Evolutionary conservation across 1,140 invertebrate species (phyloP), one percentile per base, ranked within the genome.

Genomic region (Cyclina sinensis): DNA sequence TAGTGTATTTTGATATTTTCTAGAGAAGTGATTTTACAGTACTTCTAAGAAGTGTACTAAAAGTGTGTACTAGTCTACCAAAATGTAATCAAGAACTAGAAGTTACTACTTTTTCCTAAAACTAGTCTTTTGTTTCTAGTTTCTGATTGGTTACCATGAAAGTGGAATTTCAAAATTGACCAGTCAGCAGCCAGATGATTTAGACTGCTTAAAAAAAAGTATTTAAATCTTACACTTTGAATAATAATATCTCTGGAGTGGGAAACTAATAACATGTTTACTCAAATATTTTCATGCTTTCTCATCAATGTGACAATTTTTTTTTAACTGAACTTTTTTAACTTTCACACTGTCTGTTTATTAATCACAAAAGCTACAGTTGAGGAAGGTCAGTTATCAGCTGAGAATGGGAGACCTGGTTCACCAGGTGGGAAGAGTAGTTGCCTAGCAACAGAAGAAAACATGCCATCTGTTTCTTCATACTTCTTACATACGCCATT

Each of bases 401-500:
- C 39, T 7, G 74, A 78, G 74, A 78, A 78, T 54, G 21, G 7
- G 21, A 21, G 27, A 18, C 30, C 48, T 54, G 39, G 18, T 16
- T 51, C 74, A 32, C 46, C 74, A 78, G 74, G 46, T 51, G 18
- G 57, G 27, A 16, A 93, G 86, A 48, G 51, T 93, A 46, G 86
- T 90, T 80, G 82, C 86, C 21, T 87, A 84, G 43, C 87, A 88
- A 46, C 82, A 89, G 81, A 88, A 83, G 24, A 16, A 83, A 18
- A 73, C 24, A 21, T 88, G 4, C 78, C 88, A 12, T 30, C 88
- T 16, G 89, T 89, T 2, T 51, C 92, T 16, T 84, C 91, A 18
- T 94, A 93, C 89, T 93, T 94, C 65, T 92, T 95, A 11, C 94
- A 94, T 54, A 94, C 94, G 18, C 94, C 94, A 4, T 88, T 94